Percentiles rank a stretch among this genome's conserved stretches.
These are phyloP conservation scores for Doryteuthis pealeii DNA, from an alignment of 1,140 invertebrate species.

Conservation along the genomic window DNA sequence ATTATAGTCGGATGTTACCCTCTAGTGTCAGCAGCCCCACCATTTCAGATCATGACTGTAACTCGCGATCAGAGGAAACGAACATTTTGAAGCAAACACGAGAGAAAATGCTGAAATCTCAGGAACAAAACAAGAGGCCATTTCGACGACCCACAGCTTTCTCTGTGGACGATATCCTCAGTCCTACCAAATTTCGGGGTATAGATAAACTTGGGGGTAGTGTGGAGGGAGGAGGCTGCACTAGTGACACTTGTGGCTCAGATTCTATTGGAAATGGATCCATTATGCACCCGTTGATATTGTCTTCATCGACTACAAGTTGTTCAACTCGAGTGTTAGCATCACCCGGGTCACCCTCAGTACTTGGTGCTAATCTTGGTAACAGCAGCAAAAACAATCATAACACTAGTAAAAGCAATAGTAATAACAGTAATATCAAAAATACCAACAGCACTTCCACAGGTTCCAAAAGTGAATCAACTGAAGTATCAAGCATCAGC, in stretches of 20 bases:
- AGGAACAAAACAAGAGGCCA: background rate
- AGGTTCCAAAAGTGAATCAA: too few relatives aligned
- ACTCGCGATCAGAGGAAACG: background rate
- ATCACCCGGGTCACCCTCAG: background rate
- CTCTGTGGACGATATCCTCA: constrained; percentile 3
- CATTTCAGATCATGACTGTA: too few relatives aligned
- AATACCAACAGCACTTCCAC: too few relatives aligned
- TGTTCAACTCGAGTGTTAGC: background rate
- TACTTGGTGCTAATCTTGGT: background rate
- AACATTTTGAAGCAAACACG: background rate
- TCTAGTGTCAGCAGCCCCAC: too few relatives aligned
- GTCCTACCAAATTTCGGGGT: background rate
- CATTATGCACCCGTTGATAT: too few relatives aligned
- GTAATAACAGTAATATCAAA: too few relatives aligned
- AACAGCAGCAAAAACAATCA: background rate
- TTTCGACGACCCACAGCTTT: background rate
- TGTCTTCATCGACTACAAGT: background rate
- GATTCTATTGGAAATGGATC: too few relatives aligned
- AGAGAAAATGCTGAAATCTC: background rate
- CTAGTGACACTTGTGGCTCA: background rate
- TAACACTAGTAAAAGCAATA: too few relatives aligned
- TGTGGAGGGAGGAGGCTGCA: background rate
- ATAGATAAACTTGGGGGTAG: background rate
- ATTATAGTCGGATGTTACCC: too few relatives aligned
- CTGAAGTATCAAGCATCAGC: too few relatives aligned